Conservation (phyloP, 2,113 vertebrate genomes). For the Mustela nigripes region DNA sequence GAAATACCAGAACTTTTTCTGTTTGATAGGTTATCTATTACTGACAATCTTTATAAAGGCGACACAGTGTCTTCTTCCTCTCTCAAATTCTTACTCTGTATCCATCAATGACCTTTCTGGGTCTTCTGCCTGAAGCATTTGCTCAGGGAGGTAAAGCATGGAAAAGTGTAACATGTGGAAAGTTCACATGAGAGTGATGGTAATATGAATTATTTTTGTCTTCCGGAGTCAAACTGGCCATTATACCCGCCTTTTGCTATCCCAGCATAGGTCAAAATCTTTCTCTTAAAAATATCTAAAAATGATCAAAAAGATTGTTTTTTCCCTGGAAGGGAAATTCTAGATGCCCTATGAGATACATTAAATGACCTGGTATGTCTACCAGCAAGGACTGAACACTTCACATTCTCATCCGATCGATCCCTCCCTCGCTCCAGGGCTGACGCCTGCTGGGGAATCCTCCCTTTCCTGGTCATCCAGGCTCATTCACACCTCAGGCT, state of each 20-base stretch:
- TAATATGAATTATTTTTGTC: neutral
- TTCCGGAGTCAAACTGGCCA: neutral
- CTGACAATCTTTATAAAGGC: neutral
- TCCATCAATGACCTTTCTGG: neutral
- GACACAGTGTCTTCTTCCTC: neutral
- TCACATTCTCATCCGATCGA: neutral
- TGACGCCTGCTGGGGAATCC: neutral
- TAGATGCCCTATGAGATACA: neutral
- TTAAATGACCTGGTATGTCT: neutral
- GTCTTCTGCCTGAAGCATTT: neutral
- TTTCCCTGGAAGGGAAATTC: neutral
- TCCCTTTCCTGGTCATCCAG: fast-evolving
- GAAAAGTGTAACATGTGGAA: neutral
- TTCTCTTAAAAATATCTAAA: neutral
- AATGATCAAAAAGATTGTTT: neutral
- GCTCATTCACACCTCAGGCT: neutral
- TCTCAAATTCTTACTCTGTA: neutral
- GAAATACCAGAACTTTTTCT: neutral
- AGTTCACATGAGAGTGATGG: neutral
- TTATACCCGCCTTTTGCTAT: neutral
- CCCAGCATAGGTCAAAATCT: neutral
- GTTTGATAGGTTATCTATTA: neutral
- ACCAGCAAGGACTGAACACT: neutral
- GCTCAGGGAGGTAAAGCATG: neutral
- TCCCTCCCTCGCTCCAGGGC: neutral